phyloP scores from a whole-genome alignment of 2,113 vertebrate species.

The Capra hircus region DNA sequence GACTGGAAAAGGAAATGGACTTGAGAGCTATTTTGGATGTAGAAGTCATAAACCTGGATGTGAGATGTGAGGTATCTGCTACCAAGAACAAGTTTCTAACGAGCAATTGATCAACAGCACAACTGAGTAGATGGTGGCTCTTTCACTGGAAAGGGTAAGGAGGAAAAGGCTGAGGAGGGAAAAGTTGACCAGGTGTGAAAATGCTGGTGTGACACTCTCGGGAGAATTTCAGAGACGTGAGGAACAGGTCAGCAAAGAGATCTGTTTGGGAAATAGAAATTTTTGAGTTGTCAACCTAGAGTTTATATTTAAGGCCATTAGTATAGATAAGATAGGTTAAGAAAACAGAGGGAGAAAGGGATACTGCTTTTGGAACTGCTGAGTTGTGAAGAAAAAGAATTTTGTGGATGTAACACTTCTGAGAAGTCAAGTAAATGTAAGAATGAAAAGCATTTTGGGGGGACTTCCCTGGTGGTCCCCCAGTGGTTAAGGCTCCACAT shows the following conservation, averaged over 20 bases:
- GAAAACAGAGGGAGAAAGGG: background rate
- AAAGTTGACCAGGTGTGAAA: background rate
- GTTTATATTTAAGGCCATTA: background rate
- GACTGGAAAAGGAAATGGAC: background rate
- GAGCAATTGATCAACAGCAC: background rate
- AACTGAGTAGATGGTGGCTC: background rate
- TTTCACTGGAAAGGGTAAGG: background rate
- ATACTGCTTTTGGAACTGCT: background rate
- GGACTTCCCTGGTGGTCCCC: background rate
- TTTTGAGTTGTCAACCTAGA: background rate
- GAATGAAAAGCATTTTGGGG: background rate
- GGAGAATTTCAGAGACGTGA: background rate
- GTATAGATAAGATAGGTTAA: background rate
- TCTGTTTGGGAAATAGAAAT: background rate
- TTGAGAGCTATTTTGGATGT: background rate
- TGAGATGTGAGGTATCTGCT: background rate
- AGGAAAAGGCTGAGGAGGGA: background rate
- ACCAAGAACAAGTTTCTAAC: background rate
- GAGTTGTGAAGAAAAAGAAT: background rate
- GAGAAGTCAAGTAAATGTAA: background rate
- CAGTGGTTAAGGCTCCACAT: background rate
- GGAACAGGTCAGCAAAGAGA: background rate
- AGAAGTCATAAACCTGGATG: background rate
- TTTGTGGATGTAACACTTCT: background rate
- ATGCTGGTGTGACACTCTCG: background rate